Conservation (phyloP, 2,888 invertebrate species). For the Melinopterus prodromus region DNA sequence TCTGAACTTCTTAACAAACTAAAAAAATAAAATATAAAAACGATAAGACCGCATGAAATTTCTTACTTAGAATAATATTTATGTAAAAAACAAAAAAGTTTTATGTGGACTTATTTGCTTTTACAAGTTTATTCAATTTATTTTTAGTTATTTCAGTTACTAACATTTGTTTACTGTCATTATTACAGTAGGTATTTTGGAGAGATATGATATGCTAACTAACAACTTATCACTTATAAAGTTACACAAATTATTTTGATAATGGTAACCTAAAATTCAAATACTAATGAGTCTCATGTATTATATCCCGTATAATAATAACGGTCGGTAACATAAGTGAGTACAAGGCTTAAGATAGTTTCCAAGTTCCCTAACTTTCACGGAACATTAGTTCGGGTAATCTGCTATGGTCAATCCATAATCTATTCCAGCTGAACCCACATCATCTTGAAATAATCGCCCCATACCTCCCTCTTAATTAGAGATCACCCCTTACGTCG, state of each 20-base stretch:
- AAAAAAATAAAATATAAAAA: too few relatives aligned
- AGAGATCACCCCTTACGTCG: neutral
- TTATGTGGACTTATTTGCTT: too few relatives aligned
- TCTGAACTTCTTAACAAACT: slow-evolving; percentile 8
- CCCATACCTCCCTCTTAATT: neutral
- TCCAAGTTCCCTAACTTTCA: neutral
- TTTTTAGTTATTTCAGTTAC: too few relatives aligned
- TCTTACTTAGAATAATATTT: neutral
- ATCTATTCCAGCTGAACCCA: neutral
- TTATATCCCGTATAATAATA: neutral
- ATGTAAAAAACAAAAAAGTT: too few relatives aligned
- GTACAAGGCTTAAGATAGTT: neutral
- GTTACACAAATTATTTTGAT: neutral
- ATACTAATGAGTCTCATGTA: neutral
- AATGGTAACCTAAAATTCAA: neutral
- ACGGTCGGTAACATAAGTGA: neutral
- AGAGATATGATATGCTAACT: too few relatives aligned
- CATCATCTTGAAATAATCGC: neutral
- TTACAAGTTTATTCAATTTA: too few relatives aligned
- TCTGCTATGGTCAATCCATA: slow-evolving; percentile 4
- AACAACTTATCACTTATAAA: neutral
- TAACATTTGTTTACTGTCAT: too few relatives aligned
- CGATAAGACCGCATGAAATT: neutral
- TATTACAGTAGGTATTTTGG: too few relatives aligned
- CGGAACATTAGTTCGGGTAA: slow-evolving; percentile 4